Evolutionary conservation across 2,888 invertebrate genomes (phyloP).

Genomic region (Troides oblongomaculatus): DNA sequence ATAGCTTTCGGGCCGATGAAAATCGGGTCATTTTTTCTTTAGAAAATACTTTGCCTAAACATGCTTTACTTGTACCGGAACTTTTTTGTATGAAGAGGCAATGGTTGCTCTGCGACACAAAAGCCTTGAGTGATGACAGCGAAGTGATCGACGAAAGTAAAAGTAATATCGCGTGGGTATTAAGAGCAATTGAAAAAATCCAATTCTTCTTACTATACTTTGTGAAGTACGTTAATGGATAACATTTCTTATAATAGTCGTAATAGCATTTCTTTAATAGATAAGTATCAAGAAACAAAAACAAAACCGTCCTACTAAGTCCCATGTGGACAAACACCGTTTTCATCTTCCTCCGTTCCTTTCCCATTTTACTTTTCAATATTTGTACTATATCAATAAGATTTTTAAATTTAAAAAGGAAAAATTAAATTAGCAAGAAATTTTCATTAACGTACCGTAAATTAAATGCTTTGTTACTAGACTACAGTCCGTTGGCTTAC

Average conservation of each 20-base stretch:
- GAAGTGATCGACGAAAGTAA: conserved; percentile 21
- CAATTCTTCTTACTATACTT: not conserved
- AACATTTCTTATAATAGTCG: too few relatives aligned
- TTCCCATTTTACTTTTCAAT: too few relatives aligned
- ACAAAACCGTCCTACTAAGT: too few relatives aligned
- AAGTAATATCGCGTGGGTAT: conserved; percentile 7
- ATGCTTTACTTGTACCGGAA: conserved; percentile 26
- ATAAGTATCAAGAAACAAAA: too few relatives aligned
- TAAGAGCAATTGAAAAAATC: conserved; percentile 16
- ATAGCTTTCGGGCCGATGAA: conserved; percentile 25
- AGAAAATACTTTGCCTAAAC: conserved; percentile 25
- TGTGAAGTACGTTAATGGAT: too few relatives aligned
- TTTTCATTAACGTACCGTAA: not conserved
- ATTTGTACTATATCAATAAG: too few relatives aligned
- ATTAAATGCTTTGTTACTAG: not conserved
- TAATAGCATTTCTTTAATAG: too few relatives aligned
- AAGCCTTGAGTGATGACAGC: conserved; percentile 22
- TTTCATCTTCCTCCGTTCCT: too few relatives aligned
- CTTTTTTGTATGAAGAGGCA: conserved; percentile 22
- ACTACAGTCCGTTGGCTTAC: not conserved
- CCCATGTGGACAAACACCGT: too few relatives aligned
- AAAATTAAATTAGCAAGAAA: not conserved
- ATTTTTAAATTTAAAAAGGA: not conserved
- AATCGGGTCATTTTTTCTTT: conserved; percentile 29
- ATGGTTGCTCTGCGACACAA: conserved; percentile 22